Evolutionary conservation across 2,888 invertebrate genomes (phyloP), one percentile per base, ranked within the genome.

Genomic region (Drosophila dives): DNA sequence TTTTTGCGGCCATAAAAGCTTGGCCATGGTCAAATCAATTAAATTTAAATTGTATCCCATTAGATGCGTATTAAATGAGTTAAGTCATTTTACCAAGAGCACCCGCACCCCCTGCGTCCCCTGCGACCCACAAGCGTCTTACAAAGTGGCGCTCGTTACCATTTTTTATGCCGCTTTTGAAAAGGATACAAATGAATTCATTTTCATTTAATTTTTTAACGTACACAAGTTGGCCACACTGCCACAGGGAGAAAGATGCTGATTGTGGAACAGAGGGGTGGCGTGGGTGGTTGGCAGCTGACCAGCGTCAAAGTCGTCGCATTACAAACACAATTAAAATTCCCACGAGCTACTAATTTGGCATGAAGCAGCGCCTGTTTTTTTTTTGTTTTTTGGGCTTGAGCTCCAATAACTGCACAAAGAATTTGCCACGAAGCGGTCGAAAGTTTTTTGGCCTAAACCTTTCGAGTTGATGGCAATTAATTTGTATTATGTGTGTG

Each of bases 31-130:
- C 85, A 89, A 86, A 88, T 88, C 87, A 88, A 88, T 88, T 88
- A 88, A 88, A 88, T 88, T 89, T 89, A 87, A 88, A 88, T 88
- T 89, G 85, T 87, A 81, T 81, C 89, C 87, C 87, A 85, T 88
- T 88, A 88, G 88, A 88, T 80, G 65, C 85, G 81, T 87, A 87
- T 87, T 87, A 89, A 87, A 87, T 85, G 89, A 81, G 86, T 88
- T 87, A 86, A 88, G 86, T 86, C 85, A 77, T 85, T 84, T 83
- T 72, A 48, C 51, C n/a, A 15, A 34, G 12, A 23, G 12, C 17
- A n/a, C 8, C 20, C 3, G 20, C 12, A 38, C n/a, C 17, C 26
- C 15, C 34, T 1, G 3, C 8, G 8, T 7, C 20, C 10, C 23
- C 12, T 8, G 6, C 38, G 2, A 0, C 29, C 6, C 11, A 17